Evolutionary conservation across 2,113 vertebrate species (phyloP).

Genomic region (Anas platyrhynchos): DNA sequence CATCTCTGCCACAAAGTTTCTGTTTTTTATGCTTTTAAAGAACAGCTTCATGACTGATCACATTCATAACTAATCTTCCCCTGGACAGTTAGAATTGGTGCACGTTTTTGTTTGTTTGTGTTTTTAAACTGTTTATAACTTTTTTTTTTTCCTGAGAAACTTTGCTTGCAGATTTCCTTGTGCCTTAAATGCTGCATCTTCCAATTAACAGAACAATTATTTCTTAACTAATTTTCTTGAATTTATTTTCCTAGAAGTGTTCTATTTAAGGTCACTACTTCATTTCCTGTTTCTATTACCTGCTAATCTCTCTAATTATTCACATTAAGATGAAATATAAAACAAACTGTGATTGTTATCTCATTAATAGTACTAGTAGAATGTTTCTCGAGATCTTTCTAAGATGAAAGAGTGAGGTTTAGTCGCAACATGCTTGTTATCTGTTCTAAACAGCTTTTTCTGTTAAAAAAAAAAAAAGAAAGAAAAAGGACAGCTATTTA

Average conservation of each 20-base stretch:
- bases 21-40: background rate
- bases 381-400: background rate
- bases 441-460: background rate
- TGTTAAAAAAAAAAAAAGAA: background rate
- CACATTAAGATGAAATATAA: background rate
- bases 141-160: background rate
- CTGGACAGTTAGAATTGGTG: background rate
- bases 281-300: background rate
- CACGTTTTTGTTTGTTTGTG: background rate
- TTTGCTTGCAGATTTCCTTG: background rate
- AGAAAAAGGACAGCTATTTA: background rate
- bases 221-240: background rate
- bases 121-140: background rate
- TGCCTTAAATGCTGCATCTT: background rate
- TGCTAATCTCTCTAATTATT: background rate
- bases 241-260: background rate
- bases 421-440: background rate
- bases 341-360: background rate
- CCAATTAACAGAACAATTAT: background rate
- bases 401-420: background rate
- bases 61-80: background rate
- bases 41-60: background rate
- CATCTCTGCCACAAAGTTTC: background rate
- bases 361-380: background rate
- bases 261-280: background rate